phyloP scores from a whole-genome alignment of 1,140 invertebrate species.

The Rhagoletis pomonella region DNA sequence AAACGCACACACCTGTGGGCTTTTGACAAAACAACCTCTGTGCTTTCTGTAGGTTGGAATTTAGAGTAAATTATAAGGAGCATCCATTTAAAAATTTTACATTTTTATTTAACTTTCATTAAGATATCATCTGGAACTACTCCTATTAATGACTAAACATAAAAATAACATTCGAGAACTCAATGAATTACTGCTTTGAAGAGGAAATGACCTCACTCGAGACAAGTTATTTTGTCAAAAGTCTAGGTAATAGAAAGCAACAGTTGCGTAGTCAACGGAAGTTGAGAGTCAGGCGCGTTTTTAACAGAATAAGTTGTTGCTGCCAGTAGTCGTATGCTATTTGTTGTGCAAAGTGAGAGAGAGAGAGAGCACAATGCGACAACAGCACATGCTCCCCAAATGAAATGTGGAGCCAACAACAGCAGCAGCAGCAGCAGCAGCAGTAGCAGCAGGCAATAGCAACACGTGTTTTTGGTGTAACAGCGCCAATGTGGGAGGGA shows the following conservation, averaged over 20 bases:
- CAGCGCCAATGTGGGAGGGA: conserved; percentile 10
- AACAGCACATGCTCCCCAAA: neutral
- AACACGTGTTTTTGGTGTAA: conserved; percentile 26
- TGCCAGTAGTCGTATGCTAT: neutral
- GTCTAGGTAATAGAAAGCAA: neutral
- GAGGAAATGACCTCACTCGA: no score
- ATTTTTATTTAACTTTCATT: no score
- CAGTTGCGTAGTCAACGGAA: conserved; percentile 43
- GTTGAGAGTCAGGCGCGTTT: conserved; percentile 12
- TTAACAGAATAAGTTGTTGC: neutral
- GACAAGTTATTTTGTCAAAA: no score
- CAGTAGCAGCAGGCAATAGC: conserved; percentile 27
- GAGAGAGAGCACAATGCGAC: neutral
- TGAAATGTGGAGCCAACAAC: neutral
- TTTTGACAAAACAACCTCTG: no score
- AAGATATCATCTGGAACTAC: no score
- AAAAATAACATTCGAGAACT: no score
- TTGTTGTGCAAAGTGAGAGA: neutral
- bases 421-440: conserved; percentile 1
- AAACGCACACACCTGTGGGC: no score
- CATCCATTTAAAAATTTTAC: no score
- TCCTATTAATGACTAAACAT: no score
- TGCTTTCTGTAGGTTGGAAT: no score
- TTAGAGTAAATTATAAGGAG: no score
- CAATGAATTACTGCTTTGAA: no score